Evolutionary conservation across 2,888 invertebrate species (phyloP).

Genomic region (Endotricha flammealis): DNA sequence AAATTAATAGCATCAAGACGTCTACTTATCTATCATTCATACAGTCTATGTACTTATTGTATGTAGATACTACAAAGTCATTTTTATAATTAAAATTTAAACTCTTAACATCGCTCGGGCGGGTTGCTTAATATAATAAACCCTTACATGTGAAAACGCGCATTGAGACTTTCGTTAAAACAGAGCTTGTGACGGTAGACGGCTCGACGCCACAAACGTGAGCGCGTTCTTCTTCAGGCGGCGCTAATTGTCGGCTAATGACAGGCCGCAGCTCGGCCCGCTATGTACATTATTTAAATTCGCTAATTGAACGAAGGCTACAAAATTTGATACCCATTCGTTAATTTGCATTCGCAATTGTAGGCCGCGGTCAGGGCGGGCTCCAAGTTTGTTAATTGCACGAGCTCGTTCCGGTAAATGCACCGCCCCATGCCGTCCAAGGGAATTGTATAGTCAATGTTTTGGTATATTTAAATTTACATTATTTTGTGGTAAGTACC

Average conservation of each 20-base stretch:
- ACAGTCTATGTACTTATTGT: too few species aligned
- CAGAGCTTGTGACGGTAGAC: too few species aligned
- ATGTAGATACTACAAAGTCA: too few species aligned
- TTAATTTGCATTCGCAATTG: constrained; percentile 4
- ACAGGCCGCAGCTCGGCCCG: constrained; percentile 5
- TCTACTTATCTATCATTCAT: too few species aligned
- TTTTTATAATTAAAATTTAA: too few species aligned
- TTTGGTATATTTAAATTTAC: neutral
- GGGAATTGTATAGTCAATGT: too few species aligned
- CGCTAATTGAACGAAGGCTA: constrained; percentile 2
- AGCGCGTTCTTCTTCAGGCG: neutral
- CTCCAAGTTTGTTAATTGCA: constrained; percentile 11
- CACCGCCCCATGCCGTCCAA: neutral
- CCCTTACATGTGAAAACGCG: too few species aligned
- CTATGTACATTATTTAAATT: constrained; percentile 1
- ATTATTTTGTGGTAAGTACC: neutral
- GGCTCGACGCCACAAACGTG: too few species aligned
- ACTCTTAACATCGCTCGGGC: too few species aligned
- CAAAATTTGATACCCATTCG: neutral
- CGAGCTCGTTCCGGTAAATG: neutral
- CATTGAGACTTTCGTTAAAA: too few species aligned
- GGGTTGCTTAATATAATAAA: too few species aligned
- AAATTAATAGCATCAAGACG: too few species aligned
- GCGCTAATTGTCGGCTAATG: constrained; percentile 7
- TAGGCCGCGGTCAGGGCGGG: constrained; percentile 1